Conservation (phyloP, 2,888 invertebrate genomes). For the Drosophila antonietae region DNA sequence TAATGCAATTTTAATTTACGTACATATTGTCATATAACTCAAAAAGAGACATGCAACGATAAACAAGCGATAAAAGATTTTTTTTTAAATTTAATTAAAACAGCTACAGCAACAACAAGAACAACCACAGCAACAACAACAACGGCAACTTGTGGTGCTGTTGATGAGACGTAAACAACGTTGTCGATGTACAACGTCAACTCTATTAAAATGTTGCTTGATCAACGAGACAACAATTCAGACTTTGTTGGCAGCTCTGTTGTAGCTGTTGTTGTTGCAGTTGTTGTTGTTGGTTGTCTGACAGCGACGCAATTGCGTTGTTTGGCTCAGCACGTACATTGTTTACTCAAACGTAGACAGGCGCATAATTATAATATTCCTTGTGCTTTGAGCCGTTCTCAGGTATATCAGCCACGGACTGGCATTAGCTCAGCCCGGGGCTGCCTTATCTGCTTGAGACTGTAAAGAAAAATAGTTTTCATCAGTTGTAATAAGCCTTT, state of each 20-base stretch:
- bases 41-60: constrained; percentile 60
- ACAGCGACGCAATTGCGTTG: constrained; percentile 58
- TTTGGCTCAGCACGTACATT: constrained; percentile 47
- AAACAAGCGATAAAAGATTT: constrained; percentile 76
- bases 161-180: constrained; percentile 76
- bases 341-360: constrained; percentile 50
- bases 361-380: constrained; percentile 65
- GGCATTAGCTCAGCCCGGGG: background rate
- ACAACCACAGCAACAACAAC: constrained; percentile 32
- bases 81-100: constrained; percentile 79
- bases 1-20: constrained; percentile 74
- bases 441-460: background rate
- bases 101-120: constrained; percentile 54
- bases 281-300: constrained; percentile 29
- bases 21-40: constrained; percentile 70
- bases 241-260: constrained; percentile 29
- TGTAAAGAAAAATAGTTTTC: constrained; percentile 1
- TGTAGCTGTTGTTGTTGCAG: background rate
- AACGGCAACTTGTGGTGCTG: constrained; percentile 46
- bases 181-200: constrained; percentile 71
- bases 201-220: constrained; percentile 76
- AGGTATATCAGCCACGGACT: constrained; percentile 25
- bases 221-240: constrained; percentile 63
- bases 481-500: constrained; percentile 7
- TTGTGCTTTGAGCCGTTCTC: constrained; percentile 32